Base-by-base conservation (phyloP, 2,888 invertebrate species). In the Bugulina stolonifera region DNA sequence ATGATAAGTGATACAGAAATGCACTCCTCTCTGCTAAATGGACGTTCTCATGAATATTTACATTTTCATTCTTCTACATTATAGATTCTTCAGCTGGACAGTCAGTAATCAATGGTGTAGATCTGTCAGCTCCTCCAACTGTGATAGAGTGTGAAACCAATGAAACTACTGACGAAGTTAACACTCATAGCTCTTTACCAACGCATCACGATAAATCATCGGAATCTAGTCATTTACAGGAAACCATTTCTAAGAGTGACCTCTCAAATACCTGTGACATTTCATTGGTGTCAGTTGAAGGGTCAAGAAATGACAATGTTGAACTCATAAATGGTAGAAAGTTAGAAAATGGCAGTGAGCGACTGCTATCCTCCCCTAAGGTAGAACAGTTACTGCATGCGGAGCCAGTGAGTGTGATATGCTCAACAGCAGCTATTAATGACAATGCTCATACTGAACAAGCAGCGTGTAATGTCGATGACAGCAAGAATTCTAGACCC, bases 371-470 rank as follows among this genome's bases (percentile, higher is more conserved):
- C 5, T 10, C 43, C 18, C 10, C 43, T 43, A 5, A 43, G 18
- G 18, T 10, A 5, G 43, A 43, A 43, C 43, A 5, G 5, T 43
- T 43, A 18, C 43, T 64, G 10, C 64, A 64, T 64, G 64, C 29
- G 10, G 32, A 32, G 32, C 64, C 64, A 14, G 64, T 64, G 3
- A 64, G 64, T 34, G 64, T 64, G 29, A 64, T 64, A 10, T 64
- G 64, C 27, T 64, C 64, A 18, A 14, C 64, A 43, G 3, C 43
- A 43, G n/a, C n/a, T n/a, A 43, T 10, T 10, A 43, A 43, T 43
- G 43, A 43, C 43, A 43, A 5, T 43, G 43, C 43, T 18, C 10
- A n/a, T n/a, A n/a, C n/a, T n/a, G n/a, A n/a, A n/a, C n/a, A n/a
- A n/a, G n/a, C n/a, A n/a, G n/a, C n/a, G n/a, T n/a, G n/a, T n/a